Conservation (phyloP, 2,113 vertebrate species). For the Garra rufa region DNA sequence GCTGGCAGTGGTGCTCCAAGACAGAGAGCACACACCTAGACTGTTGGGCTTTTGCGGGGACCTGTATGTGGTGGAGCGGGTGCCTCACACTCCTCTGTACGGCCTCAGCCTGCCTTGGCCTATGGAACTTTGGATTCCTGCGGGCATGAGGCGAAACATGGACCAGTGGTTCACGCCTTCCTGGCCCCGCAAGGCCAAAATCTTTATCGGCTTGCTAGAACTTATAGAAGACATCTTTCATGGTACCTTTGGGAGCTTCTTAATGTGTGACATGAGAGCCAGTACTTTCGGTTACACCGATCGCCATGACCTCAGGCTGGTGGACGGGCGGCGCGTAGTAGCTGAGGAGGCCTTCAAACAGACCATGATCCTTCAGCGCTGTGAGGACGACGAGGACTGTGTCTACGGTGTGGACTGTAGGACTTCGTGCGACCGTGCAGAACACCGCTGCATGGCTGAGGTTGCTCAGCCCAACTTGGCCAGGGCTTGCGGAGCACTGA, state of each 20-base stretch:
- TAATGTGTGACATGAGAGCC: conserved; percentile 93
- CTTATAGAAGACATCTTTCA: conserved; percentile 98
- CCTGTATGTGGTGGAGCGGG: conserved; percentile 92
- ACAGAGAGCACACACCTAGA: conserved; percentile 92
- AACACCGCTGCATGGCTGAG: conserved; percentile 87
- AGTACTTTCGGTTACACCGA: conserved; percentile 91
- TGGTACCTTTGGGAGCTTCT: conserved; percentile 93
- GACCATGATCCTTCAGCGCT: conserved; percentile 85
- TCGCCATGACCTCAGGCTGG: conserved; percentile 92
- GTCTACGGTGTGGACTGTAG: conserved; percentile 88
- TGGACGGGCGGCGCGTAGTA: conserved; percentile 88
- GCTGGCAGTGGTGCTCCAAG: conserved; percentile 90
- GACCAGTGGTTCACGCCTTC: conserved; percentile 96
- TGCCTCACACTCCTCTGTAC: conserved; percentile 89
- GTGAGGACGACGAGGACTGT: conserved; percentile 87
- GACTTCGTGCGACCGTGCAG: conserved; percentile 88
- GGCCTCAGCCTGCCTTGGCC: conserved; percentile 92
- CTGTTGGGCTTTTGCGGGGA: conserved; percentile 96
- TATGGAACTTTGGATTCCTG: conserved; percentile 88
- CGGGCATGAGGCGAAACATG: conserved; percentile 87
- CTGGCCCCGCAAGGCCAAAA: conserved; percentile 96
- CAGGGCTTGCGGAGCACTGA: conserved; percentile 89
- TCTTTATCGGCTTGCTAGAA: conserved; percentile 95
- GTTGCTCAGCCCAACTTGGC: conserved; percentile 93
- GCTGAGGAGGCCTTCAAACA: conserved; percentile 89